These are phyloP conservation scores for Rhingia rostrata DNA, from an alignment of 2,888 invertebrate species.

Conservation along the genomic window DNA sequence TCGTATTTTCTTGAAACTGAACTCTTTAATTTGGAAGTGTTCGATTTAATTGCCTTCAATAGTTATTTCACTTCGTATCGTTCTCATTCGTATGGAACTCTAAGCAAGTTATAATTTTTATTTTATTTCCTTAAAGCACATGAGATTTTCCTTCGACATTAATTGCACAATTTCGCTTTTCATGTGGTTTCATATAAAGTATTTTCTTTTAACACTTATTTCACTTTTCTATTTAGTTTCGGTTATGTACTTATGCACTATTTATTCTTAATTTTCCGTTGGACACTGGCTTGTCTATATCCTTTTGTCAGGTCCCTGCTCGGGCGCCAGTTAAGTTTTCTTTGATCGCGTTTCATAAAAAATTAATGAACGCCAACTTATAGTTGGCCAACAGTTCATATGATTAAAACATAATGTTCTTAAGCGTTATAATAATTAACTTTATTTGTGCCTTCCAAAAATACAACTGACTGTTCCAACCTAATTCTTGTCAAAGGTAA, in stretches of 20 bases:
- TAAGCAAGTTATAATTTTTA: not conserved
- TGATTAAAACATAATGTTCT: too few relatives aligned
- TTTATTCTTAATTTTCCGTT: slow-evolving; percentile 5
- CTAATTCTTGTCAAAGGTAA: too few relatives aligned
- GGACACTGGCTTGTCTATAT: slow-evolving; percentile 5
- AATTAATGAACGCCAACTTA: too few relatives aligned
- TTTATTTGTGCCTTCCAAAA: too few relatives aligned
- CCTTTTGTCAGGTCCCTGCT: too few relatives aligned
- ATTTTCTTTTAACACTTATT: slow-evolving; percentile 3
- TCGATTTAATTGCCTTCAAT: not conserved
- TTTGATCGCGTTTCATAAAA: too few relatives aligned
- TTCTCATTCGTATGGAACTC: not conserved
- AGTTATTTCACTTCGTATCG: not conserved
- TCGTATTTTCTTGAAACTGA: slow-evolving; percentile 6
- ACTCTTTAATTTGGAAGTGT: slow-evolving; percentile 2
- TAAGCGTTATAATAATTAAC: too few relatives aligned
- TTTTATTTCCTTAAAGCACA: not conserved
- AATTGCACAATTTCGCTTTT: not conserved
- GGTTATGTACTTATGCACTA: not conserved
- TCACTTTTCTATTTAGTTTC: too few relatives aligned
- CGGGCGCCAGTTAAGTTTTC: too few relatives aligned
- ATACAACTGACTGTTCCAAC: too few relatives aligned
- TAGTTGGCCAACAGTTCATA: too few relatives aligned
- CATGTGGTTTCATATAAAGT: not conserved
- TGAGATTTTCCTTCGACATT: not conserved